phyloP scores from a whole-genome alignment of 1,140 invertebrate genomes.

The Leptopilina boulardi region DNA sequence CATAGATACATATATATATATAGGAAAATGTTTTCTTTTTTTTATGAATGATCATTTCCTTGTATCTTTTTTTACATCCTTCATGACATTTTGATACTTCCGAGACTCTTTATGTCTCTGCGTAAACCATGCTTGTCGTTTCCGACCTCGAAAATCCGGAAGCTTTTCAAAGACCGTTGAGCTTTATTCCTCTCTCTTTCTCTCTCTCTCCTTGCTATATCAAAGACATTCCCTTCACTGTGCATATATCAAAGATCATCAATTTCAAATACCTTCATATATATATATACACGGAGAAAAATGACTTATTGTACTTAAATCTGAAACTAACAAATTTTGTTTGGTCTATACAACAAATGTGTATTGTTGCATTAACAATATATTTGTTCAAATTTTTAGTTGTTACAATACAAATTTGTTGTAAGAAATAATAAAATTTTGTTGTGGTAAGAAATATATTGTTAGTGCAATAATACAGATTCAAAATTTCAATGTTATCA shows the following conservation, averaged over 20 bases:
- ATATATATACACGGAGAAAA: too few relatives aligned
- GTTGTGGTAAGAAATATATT: too few relatives aligned
- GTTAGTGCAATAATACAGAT: too few relatives aligned
- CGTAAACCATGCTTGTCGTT: slow-evolving; percentile 10
- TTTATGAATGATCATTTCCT: background rate
- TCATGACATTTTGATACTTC: slow-evolving; percentile 10
- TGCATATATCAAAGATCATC: background rate
- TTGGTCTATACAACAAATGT: too few relatives aligned
- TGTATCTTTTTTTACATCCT: background rate
- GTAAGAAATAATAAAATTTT: too few relatives aligned
- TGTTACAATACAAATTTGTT: too few relatives aligned
- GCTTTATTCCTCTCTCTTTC: slow-evolving; percentile 12
- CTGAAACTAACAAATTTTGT: too few relatives aligned
- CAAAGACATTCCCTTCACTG: slow-evolving; percentile 17
- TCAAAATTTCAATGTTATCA: too few relatives aligned
- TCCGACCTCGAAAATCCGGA: background rate
- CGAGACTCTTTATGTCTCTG: slow-evolving; percentile 18
- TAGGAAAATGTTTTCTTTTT: background rate
- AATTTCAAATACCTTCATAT: background rate
- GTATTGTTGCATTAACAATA: too few relatives aligned
- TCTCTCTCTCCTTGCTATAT: background rate
- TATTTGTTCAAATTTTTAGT: too few relatives aligned
- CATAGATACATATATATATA: background rate
- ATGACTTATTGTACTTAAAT: too few relatives aligned
- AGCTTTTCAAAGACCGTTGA: slow-evolving; percentile 17